phyloP scores from a whole-genome alignment of 1,140 invertebrate species.

The Mamestra configurata region DNA sequence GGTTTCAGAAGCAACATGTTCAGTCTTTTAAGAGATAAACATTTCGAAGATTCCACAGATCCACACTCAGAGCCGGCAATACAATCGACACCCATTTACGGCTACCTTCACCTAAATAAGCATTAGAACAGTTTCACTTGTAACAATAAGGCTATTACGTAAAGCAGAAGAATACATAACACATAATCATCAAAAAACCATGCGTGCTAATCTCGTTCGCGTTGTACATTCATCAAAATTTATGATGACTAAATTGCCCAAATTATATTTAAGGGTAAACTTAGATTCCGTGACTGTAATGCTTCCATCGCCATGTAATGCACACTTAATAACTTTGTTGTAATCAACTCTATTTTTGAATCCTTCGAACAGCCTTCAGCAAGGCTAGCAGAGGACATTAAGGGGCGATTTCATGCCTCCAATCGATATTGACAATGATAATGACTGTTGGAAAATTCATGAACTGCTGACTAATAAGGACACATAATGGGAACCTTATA shows the following conservation, averaged over 20 bases:
- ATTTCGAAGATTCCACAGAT: background rate
- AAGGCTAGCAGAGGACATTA: slow-evolving; percentile 10
- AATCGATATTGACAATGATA: slow-evolving; percentile 34
- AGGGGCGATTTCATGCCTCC: slow-evolving; percentile 6
- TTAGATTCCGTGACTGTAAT: slow-evolving; percentile 5
- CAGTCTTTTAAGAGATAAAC: too few relatives aligned
- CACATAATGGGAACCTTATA: slow-evolving; percentile 3
- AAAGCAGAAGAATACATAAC: slow-evolving; percentile 24
- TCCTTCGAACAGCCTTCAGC: slow-evolving; percentile 2
- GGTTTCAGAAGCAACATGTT: background rate
- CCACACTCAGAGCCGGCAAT: background rate
- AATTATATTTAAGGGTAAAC: slow-evolving; percentile 22
- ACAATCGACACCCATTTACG: background rate
- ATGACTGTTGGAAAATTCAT: slow-evolving; percentile 19
- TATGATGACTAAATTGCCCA: slow-evolving; percentile 40
- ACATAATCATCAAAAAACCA: slow-evolving; percentile 19
- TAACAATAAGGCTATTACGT: slow-evolving; percentile 19
- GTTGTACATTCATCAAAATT: slow-evolving; percentile 39
- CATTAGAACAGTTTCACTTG: slow-evolving; percentile 22
- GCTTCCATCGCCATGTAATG: background rate
- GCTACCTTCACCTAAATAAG: slow-evolving; percentile 13
- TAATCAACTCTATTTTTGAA: slow-evolving; percentile 1
- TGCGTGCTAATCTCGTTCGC: slow-evolving; percentile 27
- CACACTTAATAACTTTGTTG: background rate
- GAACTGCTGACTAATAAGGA: background rate